These are phyloP conservation scores for Pachycephus smyrnensis DNA, from an alignment of 2,888 invertebrate species.

Conservation along the genomic window DNA sequence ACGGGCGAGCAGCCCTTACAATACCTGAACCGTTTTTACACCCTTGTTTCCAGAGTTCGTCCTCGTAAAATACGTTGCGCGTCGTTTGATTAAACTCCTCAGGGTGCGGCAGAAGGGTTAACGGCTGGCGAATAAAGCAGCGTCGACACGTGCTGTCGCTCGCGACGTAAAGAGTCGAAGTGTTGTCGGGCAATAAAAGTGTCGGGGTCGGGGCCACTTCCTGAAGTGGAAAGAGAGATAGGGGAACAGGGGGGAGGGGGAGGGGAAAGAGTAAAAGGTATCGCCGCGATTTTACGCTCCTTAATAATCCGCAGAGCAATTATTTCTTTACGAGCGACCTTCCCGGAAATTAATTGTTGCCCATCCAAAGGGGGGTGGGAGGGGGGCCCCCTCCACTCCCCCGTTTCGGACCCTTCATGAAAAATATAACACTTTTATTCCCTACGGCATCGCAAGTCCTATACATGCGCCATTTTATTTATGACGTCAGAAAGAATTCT, in stretches of 20 bases:
- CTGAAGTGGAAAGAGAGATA: background rate
- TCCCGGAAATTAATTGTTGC: background rate
- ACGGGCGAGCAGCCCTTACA: no score
- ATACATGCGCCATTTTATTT: no score
- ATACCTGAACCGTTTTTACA: conserved; percentile 15
- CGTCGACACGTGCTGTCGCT: background rate
- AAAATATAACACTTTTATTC: background rate
- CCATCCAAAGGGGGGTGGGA: background rate
- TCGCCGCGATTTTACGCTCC: background rate
- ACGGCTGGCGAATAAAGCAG: conserved; percentile 21
- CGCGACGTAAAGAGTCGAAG: background rate
- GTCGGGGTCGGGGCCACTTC: background rate
- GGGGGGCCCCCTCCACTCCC: background rate
- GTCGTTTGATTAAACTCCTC: conserved; percentile 38
- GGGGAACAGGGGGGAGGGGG: background rate
- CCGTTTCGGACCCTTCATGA: rapidly evolving
- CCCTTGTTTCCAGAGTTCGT: conserved; percentile 23
- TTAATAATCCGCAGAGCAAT: background rate
- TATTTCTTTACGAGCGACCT: background rate
- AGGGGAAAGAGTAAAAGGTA: conserved; percentile 19
- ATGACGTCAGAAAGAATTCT: background rate
- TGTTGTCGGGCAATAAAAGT: background rate
- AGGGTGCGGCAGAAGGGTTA: conserved; percentile 6
- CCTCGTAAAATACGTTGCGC: conserved; percentile 30
- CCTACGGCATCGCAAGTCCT: no score